Conservation (phyloP, 2,888 invertebrate genomes). For the Aproaerema taeniolella region DNA sequence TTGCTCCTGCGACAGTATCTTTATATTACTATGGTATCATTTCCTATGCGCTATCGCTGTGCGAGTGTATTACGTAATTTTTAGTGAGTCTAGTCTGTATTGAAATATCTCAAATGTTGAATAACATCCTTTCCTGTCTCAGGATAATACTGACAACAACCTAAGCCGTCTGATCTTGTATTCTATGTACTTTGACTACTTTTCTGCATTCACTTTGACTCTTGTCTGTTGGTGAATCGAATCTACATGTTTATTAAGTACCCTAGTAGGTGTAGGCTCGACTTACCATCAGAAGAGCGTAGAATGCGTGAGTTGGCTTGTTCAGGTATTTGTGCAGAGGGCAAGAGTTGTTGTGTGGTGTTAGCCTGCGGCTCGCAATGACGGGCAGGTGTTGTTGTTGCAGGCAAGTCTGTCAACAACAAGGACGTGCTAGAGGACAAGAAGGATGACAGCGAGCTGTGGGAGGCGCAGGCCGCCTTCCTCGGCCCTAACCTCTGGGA, state of each 20-base stretch:
- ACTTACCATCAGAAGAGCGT: background rate
- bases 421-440: constrained; percentile 82
- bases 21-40: constrained; percentile 2
- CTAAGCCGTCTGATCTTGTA: background rate
- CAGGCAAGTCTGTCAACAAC: constrained; percentile 80
- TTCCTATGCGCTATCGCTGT: constrained; percentile 10
- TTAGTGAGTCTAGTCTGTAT: background rate
- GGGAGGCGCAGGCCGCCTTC: constrained; percentile 97
- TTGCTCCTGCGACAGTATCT: constrained; percentile 11
- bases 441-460: constrained; percentile 90
- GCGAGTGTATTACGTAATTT: constrained; percentile 13
- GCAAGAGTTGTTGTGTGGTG: constrained; percentile 9
- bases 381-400: constrained; percentile 62
- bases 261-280: too few species aligned
- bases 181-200: too few species aligned
- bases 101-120: background rate
- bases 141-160: constrained; percentile 14
- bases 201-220: too few species aligned
- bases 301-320: too few species aligned
- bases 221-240: too few species aligned
- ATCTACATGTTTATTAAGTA: too few species aligned
- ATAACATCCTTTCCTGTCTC: constrained; percentile 3
- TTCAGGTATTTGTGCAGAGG: background rate
- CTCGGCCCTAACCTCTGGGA: constrained; percentile 98
- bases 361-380: constrained; percentile 34